These are phyloP conservation scores for Hucho hucho DNA, from an alignment of 2,113 vertebrate species.

Conservation along the genomic window DNA sequence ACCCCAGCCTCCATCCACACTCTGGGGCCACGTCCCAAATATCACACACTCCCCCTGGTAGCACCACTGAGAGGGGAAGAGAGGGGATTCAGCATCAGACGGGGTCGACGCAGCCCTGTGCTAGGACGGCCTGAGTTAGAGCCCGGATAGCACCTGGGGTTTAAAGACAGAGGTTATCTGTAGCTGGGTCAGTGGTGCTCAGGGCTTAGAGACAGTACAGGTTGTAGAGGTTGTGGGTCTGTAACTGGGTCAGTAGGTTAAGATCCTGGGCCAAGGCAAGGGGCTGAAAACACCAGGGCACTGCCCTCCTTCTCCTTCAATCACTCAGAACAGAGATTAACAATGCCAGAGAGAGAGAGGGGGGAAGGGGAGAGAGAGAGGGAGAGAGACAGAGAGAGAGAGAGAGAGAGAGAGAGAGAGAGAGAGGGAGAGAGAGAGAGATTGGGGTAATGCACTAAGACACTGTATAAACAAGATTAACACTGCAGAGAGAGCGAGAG, in stretches of 20 bases:
- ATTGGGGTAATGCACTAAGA: not conserved
- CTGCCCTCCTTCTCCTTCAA: too few species aligned
- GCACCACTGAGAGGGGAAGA: slow-evolving; percentile 84
- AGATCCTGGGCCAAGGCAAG: slow-evolving; percentile 32
- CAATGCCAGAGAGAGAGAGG: not conserved
- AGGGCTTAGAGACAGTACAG: not conserved
- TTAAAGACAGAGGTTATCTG: too few species aligned
- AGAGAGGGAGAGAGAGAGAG: not conserved
- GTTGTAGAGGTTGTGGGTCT: not conserved
- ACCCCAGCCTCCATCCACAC: slow-evolving; percentile 90
- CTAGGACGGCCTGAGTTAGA: too few species aligned
- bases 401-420: not conserved
- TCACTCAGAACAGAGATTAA: slow-evolving; percentile 45
- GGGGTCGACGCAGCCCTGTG: not conserved
- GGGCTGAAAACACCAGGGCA: too few species aligned
- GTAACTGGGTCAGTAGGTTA: slow-evolving; percentile 67
- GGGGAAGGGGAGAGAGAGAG: not conserved
- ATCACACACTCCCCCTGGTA: slow-evolving; percentile 94
- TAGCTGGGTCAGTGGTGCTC: too few species aligned
- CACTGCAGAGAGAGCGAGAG: too few species aligned
- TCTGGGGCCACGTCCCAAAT: slow-evolving; percentile 96
- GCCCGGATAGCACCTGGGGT: too few species aligned
- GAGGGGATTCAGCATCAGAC: slow-evolving; percentile 31
- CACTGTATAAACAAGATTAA: too few species aligned
- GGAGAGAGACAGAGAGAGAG: slow-evolving; percentile 7